Percentiles rank a stretch among this genome's conserved stretches.
Conservation (phyloP, 2,888 invertebrate genomes). For the Sinelater perroti region DNA sequence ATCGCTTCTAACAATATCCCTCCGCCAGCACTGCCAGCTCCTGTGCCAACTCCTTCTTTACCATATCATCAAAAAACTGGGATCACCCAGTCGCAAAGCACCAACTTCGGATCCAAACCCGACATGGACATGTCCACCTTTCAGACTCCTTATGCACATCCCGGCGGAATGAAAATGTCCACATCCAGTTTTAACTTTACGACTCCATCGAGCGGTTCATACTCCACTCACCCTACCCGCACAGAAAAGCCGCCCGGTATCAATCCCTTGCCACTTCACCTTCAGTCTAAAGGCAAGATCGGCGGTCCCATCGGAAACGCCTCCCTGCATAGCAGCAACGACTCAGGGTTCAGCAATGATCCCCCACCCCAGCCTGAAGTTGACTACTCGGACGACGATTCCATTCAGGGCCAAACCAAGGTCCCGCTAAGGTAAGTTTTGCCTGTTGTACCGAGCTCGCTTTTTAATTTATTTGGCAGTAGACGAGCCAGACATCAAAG, state of each 20-base stretch:
- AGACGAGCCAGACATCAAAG: slow-evolving; percentile 43
- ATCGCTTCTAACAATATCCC: slow-evolving; percentile 69
- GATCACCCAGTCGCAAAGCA: slow-evolving; percentile 71
- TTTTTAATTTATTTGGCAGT: slow-evolving; percentile 45
- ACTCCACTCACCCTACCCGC: slow-evolving; percentile 58
- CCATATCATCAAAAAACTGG: slow-evolving; percentile 60
- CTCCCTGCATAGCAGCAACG: slow-evolving; percentile 89
- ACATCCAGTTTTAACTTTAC: slow-evolving; percentile 66
- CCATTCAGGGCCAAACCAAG: slow-evolving; percentile 69
- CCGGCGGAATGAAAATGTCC: slow-evolving; percentile 67
- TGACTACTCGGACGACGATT: slow-evolving; percentile 91
- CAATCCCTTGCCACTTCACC: slow-evolving; percentile 57
- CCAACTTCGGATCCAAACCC: slow-evolving; percentile 60
- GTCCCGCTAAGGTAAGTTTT: slow-evolving; percentile 64
- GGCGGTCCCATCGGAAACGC: slow-evolving; percentile 71
- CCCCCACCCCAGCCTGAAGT: slow-evolving; percentile 87
- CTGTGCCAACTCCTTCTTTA: slow-evolving; percentile 69
- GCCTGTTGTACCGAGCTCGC: slow-evolving; percentile 8
- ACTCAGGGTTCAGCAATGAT: slow-evolving; percentile 91
- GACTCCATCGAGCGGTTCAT: slow-evolving; percentile 52
- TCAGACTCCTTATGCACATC: slow-evolving; percentile 57
- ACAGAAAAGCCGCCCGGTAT: slow-evolving; percentile 55
- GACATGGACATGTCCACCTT: slow-evolving; percentile 51
- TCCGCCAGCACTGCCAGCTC: slow-evolving; percentile 77
- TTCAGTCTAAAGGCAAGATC: slow-evolving; percentile 51